These are phyloP conservation scores for Megaptera novaeangliae DNA, from an alignment of 2,113 vertebrate species.

Conservation along the genomic window DNA sequence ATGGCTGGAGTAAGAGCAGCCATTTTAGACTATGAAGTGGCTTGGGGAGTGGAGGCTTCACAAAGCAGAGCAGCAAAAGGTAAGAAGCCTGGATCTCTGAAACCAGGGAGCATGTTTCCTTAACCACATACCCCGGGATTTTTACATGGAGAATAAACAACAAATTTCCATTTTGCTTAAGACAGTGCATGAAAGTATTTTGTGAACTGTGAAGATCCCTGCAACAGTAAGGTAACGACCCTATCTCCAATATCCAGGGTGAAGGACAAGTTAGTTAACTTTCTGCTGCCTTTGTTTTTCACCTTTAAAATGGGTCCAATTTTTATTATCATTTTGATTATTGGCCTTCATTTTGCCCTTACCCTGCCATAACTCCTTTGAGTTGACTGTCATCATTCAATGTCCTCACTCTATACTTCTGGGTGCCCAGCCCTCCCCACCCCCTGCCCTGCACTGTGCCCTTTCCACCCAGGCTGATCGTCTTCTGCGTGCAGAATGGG, in stretches of 20 bases:
- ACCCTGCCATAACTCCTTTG: not conserved
- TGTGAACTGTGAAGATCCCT: accelerated
- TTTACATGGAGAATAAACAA: not conserved
- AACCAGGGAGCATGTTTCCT: not conserved
- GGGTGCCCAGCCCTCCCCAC: too few relatives aligned
- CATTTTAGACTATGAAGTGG: too few relatives aligned
- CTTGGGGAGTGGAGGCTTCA: not conserved
- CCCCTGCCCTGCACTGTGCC: accelerated
- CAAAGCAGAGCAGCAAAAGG: not conserved
- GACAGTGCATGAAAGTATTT: too few relatives aligned
- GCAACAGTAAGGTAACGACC: accelerated
- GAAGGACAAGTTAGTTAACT: not conserved
- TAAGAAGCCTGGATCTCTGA: not conserved
- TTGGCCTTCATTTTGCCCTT: not conserved
- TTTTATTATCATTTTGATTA: not conserved
- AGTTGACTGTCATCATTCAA: accelerated
- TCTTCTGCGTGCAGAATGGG: accelerated
- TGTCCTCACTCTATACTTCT: accelerated
- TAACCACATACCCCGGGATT: accelerated
- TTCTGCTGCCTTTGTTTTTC: not conserved
- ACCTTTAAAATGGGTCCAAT: not conserved
- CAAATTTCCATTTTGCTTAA: not conserved
- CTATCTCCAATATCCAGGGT: not conserved
- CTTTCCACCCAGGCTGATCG: too few relatives aligned
- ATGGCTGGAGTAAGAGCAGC: not conserved